phyloP scores from a whole-genome alignment of 2,113 vertebrate genomes.

The Dipodomys ordii region DNA sequence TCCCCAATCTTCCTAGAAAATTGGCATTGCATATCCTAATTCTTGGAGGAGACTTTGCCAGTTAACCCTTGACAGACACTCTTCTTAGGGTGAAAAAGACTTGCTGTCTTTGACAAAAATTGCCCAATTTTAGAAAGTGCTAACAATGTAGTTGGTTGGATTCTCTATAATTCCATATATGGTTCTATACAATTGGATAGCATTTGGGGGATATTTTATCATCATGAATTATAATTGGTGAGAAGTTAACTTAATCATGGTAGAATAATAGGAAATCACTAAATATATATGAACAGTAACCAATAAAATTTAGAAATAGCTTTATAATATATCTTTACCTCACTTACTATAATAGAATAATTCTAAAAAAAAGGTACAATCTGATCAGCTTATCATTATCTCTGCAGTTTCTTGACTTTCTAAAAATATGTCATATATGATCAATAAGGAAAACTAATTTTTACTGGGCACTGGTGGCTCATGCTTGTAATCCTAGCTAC shows the following conservation, averaged over 20 bases:
- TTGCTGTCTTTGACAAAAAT: slow-evolving; percentile 63
- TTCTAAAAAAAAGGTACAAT: slow-evolving; percentile 19
- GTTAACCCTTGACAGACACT: slow-evolving; percentile 35
- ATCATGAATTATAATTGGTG: slow-evolving; percentile 35
- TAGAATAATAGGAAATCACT: slow-evolving; percentile 7
- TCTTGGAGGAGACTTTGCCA: slow-evolving; percentile 51
- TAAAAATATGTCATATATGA: neutral
- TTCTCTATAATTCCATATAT: too few relatives aligned
- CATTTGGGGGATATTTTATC: slow-evolving; percentile 38
- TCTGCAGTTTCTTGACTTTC: slow-evolving; percentile 33
- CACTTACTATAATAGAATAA: slow-evolving; percentile 50
- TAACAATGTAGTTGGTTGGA: slow-evolving; percentile 5
- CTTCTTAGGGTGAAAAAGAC: slow-evolving; percentile 19
- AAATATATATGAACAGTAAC: neutral
- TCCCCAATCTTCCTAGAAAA: neutral
- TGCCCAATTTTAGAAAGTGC: slow-evolving; percentile 52
- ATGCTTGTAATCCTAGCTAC: too few relatives aligned
- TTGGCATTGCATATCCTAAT: neutral
- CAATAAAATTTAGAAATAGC: slow-evolving; percentile 8
- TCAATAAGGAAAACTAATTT: neutral
- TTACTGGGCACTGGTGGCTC: neutral
- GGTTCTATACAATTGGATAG: slow-evolving; percentile 33
- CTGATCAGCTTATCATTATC: neutral
- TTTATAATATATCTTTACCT: slow-evolving; percentile 40
- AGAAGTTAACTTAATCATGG: slow-evolving; percentile 14